Evolutionary conservation across 92 coral and sea anemone species (phyloP), one percentile per base, ranked within the genome.

Genomic region (Anthopleura xanthogrammica): DNA sequence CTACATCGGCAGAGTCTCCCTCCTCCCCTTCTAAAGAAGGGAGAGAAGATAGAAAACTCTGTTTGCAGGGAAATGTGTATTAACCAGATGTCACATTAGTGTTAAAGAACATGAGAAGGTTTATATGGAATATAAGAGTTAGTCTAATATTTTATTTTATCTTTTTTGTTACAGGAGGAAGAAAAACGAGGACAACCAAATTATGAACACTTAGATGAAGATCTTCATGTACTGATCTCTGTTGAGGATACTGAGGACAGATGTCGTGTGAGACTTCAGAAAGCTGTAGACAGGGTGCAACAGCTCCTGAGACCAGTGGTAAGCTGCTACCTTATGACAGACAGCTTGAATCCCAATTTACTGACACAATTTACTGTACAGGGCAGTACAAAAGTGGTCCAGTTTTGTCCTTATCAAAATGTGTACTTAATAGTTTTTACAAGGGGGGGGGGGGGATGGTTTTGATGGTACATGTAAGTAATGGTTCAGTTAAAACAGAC

Each of bases 141-240:
- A 5, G 1, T n/a, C 24, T 60, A 4, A 17, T 60, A 5, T 60
- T 72, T 20, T 20, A 62, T 52, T 60, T 68, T 65, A 4, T 60
- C 80, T 41, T 48, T 78, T 77, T 77, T 43, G 0, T 43, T 3
- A 16, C 70, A 96, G 99, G 99, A 96, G 78, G 99, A 96, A 75
- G 99, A 96, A 80, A 96, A 96, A 70, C 93, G 98, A 29, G 99
- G 99, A 36, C 98, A 94, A 42, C 99, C 97, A 41, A 96, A 92
- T 80, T 96, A 96, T 85, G 99, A 96, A 82, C 99, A 96, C 52
- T 82, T 96, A 70, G 99, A 96, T 41, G 99, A 96, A 78, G 98
- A 94, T 23, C 92, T 96, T 5, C 99, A 96, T 85, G 99, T 96
- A 48, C 80, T 96, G 48, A 92, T 96, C 66, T 72, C 98, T 4